Base-by-base conservation (phyloP, 2,888 invertebrate species). In the Thecophora atra region DNA sequence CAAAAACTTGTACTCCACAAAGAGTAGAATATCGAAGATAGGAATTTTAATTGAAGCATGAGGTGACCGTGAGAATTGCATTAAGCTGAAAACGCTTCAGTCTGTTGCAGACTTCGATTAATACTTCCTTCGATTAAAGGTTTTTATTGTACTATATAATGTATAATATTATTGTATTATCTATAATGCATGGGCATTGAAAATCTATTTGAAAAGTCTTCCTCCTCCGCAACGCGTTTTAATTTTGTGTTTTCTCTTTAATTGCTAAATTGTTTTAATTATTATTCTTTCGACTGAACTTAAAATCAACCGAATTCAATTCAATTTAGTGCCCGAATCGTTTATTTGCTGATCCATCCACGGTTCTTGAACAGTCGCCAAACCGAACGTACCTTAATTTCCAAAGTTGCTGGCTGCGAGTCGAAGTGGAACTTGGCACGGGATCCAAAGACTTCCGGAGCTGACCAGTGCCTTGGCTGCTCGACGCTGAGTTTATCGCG, bases 361-460 rank as follows among this genome's bases (percentile, higher is more conserved):
- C 47, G 42, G 42, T 30, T 67, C 56, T 56, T 56, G 52, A 66
- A 30, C 15, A 30, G 19, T n/a, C 17, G 19, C 67, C 37, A 37
- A 56, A 58, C 64, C 44, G 19, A 37, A 76, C 82, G 80, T 79
- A 87, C 86, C 85, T 92, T 91, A 79, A 93, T 90, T 84, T 93
- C 91, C 81, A 96, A 90, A 76, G 93, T 91, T 75, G 95, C 94
- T 77, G 95, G 94, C 78, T 93, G 90, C 70, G 93, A 91, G 72
- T 92, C 89, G 71, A 94, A 91, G 82, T 91, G 89, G 88, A 96
- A 95, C 89, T 93, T 93, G 76, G 96, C 95, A 79, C 96, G 91
- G 75, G 93, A 91, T 44, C 94, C 95, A 87, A 96, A 95, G 82
- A 94, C 93, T 86, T 93, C 92, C 72, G 93, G 92, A 72, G 93